These are phyloP conservation scores for Charina bottae DNA, from an alignment of 2,113 vertebrate genomes.

Conservation along the genomic window DNA sequence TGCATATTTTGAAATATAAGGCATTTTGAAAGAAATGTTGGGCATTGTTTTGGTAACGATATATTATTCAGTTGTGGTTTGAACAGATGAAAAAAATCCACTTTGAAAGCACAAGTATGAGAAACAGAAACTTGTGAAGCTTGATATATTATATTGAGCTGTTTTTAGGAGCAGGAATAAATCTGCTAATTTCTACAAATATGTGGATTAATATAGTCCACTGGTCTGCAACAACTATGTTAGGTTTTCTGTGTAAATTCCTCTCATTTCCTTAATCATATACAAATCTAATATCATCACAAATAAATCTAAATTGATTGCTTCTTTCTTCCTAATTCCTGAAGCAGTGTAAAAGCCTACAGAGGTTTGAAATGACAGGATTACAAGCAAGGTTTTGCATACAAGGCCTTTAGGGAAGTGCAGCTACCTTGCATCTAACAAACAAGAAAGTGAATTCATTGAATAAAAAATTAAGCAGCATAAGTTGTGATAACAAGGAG, in stretches of 20 bases:
- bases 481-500: constrained; percentile 84
- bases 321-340: constrained; percentile 80
- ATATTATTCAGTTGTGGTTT: constrained; percentile 30
- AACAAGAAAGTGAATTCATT: constrained; percentile 84
- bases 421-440: constrained; percentile 84
- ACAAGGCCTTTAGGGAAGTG: constrained; percentile 83
- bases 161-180: constrained; percentile 26
- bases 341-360: constrained; percentile 78
- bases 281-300: constrained; percentile 77
- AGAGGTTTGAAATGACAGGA: constrained; percentile 84
- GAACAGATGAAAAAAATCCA: constrained; percentile 30
- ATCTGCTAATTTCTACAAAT: constrained; percentile 42
- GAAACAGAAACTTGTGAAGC: constrained; percentile 47
- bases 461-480: constrained; percentile 85
- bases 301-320: constrained; percentile 83
- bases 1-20: constrained; percentile 27
- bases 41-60: constrained; percentile 19
- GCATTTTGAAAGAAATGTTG: neutral
- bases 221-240: constrained; percentile 63
- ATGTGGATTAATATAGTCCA: constrained; percentile 38
- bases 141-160: constrained; percentile 22
- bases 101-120: constrained; percentile 33
- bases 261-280: constrained; percentile 72
- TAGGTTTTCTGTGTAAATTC: constrained; percentile 57
- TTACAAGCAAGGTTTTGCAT: constrained; percentile 87